Base-by-base conservation (phyloP, 2,888 invertebrate genomes). In the Megaustenia siamemsis region DNA sequence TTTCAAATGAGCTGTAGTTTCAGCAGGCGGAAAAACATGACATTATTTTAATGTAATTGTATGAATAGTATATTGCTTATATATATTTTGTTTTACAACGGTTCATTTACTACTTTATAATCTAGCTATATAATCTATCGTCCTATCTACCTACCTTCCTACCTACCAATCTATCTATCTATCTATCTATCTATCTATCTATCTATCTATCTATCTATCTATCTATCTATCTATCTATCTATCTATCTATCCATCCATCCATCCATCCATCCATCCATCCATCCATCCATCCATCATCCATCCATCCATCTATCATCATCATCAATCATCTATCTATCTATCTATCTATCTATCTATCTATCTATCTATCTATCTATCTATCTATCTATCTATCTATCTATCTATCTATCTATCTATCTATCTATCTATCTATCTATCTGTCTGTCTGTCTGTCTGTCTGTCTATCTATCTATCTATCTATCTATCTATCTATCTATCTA, bases 401-500 rank as follows among this genome's bases (percentile, higher is more conserved):
- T 71, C 5, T 32, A 8, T 40, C 73, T 73, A 10, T 73, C 45
- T 75, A n/a, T 75, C 75, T 43, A 32, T 68, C 32, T 28, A 5
- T 80, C 45, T 68, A 6, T 66, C 45, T 68, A 32, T 68, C 69
- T 68, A 24, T 80, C 63, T 77, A 6, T 56, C 56, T 73, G 5
- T 43, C 73, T 43, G 15, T 73, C 68, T 68, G 4, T 32, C 28
- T 68, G 3, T 68, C 28, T 32, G 18, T 68, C 68, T 68, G 4
- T 68, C 35, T 32, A n/a, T n/a, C n/a, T n/a, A n/a, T n/a, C n/a
- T n/a, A n/a, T n/a, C n/a, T n/a, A 12, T 66, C 76, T 76, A 12
- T 76, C 76, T 76, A 6, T 79, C 68, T 66, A 6, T 79, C 66
- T 79, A 8, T 63, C 79, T 79, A 35, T 66, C 68, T 79, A 35